Evolutionary conservation across 2,888 invertebrate genomes (phyloP).

Genomic region (Phymatocera aterrima): DNA sequence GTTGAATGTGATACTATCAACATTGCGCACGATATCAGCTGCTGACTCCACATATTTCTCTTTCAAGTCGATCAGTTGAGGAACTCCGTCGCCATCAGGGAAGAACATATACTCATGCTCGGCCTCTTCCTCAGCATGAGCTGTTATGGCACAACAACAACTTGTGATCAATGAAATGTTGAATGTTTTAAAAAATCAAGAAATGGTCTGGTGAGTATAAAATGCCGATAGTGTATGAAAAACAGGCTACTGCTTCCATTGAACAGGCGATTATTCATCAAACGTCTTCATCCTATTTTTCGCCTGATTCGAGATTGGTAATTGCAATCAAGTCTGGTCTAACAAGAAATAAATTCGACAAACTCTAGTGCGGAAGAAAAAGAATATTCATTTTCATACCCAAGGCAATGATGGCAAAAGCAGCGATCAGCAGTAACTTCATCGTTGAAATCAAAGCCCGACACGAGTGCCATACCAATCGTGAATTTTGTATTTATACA

Average conservation of each 20-base stretch:
- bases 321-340: not conserved
- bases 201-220: not conserved
- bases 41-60: conserved; percentile 61
- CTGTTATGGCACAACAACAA: conserved; percentile 2
- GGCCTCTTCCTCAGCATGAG: not conserved
- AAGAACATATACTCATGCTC: conserved; percentile 74
- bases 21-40: conserved; percentile 40
- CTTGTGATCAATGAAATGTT: not conserved
- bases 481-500: not conserved
- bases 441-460: not conserved
- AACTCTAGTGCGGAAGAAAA: not conserved
- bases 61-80: conserved; percentile 72
- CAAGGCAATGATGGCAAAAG: not conserved
- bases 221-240: not conserved
- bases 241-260: not conserved
- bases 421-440: conserved; percentile 6
- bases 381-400: not conserved
- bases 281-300: not conserved
- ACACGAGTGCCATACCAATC: not conserved
- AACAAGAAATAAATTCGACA: not conserved
- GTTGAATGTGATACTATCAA: conserved; percentile 11
- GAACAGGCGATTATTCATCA: not conserved
- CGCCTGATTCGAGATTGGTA: not conserved
- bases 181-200: not conserved
- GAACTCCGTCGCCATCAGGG: conserved; percentile 73